A percentile compares a stretch with the other conserved stretches of the same genome.
Evolutionary conservation across 2,888 invertebrate genomes (phyloP).

Genomic region (Epistrophe grossulariae): DNA sequence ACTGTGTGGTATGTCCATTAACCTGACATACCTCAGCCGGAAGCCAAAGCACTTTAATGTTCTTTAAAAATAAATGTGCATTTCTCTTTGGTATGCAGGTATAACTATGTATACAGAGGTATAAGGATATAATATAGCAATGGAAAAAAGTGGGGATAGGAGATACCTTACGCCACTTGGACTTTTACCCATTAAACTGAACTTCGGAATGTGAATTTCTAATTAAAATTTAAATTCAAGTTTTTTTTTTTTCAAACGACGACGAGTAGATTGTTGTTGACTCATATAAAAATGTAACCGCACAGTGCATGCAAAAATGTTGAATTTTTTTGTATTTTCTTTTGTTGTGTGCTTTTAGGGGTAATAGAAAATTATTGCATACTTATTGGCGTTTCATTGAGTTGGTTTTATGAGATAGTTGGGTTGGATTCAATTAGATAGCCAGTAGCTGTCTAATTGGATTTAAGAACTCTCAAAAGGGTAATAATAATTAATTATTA

Average conservation of each 20-base stretch:
- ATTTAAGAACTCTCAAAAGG: neutral
- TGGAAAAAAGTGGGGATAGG: constrained; percentile 30
- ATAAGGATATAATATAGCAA: neutral
- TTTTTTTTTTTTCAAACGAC: neutral
- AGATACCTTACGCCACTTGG: constrained; percentile 6
- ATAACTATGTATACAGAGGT: neutral
- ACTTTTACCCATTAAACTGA: constrained; percentile 32
- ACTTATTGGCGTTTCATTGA: constrained; percentile 4
- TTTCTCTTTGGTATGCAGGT: neutral
- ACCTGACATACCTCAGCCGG: constrained; percentile 55
- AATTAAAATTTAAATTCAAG: constrained; percentile 57
- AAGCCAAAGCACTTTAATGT: constrained; percentile 43
- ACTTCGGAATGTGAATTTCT: constrained; percentile 46
- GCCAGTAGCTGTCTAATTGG: neutral
- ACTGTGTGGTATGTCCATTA: constrained; percentile 54
- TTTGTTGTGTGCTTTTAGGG: constrained; percentile 1
- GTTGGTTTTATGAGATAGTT: constrained; percentile 7
- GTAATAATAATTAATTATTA: neutral
- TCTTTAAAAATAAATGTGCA: constrained; percentile 30
- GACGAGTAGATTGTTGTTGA: neutral
- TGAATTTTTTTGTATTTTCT: neutral
- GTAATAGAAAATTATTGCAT: constrained; percentile 14
- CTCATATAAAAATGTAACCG: constrained; percentile 5
- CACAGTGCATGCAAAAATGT: neutral
- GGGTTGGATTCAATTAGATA: neutral